Percentiles rank a stretch among this genome's conserved stretches.
Evolutionary conservation across 1,140 invertebrate species (phyloP).

Genomic region (Lanistes nyassanus): DNA sequence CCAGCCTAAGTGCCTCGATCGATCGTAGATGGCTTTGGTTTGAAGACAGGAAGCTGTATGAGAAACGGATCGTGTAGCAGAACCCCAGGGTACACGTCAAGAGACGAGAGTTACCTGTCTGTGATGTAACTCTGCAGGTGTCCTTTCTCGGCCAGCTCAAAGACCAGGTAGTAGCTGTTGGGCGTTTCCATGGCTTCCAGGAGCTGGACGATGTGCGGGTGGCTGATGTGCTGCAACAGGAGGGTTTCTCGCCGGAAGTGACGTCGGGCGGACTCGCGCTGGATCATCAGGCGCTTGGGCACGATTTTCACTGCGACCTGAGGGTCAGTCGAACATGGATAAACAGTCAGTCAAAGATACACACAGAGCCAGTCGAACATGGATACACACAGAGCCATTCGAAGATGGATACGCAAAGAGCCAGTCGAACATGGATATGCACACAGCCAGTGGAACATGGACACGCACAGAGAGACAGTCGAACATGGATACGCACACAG

Average conservation of each 20-base stretch:
- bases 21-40: too few species aligned
- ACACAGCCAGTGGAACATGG: too few species aligned
- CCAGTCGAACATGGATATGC: too few species aligned
- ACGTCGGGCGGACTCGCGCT: constrained; percentile 53
- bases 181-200: constrained; percentile 65
- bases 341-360: not conserved
- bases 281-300: constrained; percentile 52
- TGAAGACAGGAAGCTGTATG: too few species aligned
- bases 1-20: too few species aligned
- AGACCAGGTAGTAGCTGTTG: constrained; percentile 63
- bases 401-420: too few species aligned
- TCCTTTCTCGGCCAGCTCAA: constrained; percentile 57
- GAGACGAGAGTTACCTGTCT: constrained; percentile 35
- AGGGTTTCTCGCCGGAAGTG: constrained; percentile 58
- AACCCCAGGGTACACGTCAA: too few species aligned
- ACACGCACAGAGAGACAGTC: too few species aligned
- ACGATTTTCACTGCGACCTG: constrained; percentile 64
- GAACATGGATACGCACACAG: too few species aligned
- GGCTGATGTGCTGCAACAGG: constrained; percentile 57
- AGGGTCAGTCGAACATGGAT: not conserved
- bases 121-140: constrained; percentile 58
- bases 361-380: constrained; percentile 8
- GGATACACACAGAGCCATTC: constrained; percentile 8
- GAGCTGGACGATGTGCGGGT: constrained; percentile 61
- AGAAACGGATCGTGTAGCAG: too few species aligned